phyloP scores from a whole-genome alignment of 2,888 invertebrate species.

The Tachina fera region DNA sequence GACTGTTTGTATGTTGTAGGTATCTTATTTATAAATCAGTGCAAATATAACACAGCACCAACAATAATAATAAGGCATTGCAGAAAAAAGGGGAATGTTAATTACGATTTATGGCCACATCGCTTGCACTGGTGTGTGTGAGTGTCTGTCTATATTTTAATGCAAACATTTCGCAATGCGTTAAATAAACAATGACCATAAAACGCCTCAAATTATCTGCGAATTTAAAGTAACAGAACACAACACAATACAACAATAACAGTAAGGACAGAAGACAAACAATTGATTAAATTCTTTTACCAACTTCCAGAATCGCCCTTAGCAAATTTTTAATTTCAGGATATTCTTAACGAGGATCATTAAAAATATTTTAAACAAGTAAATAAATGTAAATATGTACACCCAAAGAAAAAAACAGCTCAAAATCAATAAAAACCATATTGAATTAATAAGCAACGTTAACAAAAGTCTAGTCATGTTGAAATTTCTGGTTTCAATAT shows the following conservation, averaged over 20 bases:
- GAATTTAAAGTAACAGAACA: conserved; percentile 51
- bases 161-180: conserved; percentile 59
- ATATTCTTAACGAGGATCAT: not conserved
- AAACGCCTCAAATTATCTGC: conserved; percentile 60
- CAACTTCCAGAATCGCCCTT: not conserved
- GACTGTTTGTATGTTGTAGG: not conserved
- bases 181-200: conserved; percentile 62
- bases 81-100: conserved; percentile 57
- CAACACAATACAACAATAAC: not conserved
- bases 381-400: no score
- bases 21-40: conserved; percentile 61
- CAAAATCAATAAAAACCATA: no score
- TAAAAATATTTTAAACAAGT: conserved; percentile 7
- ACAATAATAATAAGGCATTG: conserved; percentile 30
- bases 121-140: not conserved
- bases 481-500: no score
- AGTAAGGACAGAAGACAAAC: conserved; percentile 20
- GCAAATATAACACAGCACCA: conserved; percentile 56
- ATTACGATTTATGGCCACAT: conserved; percentile 65
- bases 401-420: no score
- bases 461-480: no score
- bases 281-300: conserved; percentile 18
- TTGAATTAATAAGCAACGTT: no score
- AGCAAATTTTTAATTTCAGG: not conserved
- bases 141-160: conserved; percentile 15